Percentiles rank a stretch among this genome's conserved stretches.
Evolutionary conservation across 2,888 invertebrate species (phyloP).

Genomic region (Steromphala cineraria): DNA sequence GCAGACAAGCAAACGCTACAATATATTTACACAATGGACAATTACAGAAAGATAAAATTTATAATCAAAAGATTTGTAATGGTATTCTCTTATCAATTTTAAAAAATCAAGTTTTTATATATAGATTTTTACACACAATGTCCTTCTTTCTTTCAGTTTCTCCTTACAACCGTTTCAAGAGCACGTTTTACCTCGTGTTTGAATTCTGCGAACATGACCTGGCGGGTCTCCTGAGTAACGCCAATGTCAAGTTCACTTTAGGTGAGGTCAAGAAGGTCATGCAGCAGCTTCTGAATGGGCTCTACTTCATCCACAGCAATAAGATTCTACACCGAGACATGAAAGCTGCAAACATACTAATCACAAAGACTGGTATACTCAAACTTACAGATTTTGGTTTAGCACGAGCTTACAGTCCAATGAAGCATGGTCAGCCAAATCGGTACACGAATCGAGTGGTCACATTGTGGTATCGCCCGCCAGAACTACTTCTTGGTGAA

Average conservation of each 20-base stretch:
- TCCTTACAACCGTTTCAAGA: slow-evolving; percentile 85
- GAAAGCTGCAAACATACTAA: slow-evolving; percentile 99
- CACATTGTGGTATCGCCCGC: slow-evolving; percentile 92
- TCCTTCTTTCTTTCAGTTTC: slow-evolving; percentile 77
- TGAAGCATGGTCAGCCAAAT: slow-evolving; percentile 82
- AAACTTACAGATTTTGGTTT: slow-evolving; percentile 98
- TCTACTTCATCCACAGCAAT: slow-evolving; percentile 97
- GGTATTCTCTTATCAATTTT: too few species aligned
- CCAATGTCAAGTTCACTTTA: slow-evolving; percentile 95
- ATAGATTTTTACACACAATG: too few species aligned
- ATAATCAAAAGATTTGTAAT: too few species aligned
- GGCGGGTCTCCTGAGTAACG: slow-evolving; percentile 95
- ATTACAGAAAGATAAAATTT: too few species aligned
- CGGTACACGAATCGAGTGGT: slow-evolving; percentile 98
- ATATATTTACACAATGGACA: too few species aligned
- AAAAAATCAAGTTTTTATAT: too few species aligned
- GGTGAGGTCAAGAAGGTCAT: slow-evolving; percentile 95
- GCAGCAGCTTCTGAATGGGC: slow-evolving; percentile 83
- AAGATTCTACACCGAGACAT: slow-evolving; percentile 84
- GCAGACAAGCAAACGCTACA: too few species aligned
- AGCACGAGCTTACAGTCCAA: slow-evolving; percentile 92
- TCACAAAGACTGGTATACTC: slow-evolving; percentile 90
- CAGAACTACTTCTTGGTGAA: slow-evolving; percentile 77
- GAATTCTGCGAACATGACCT: slow-evolving; percentile 99
- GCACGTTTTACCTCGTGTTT: slow-evolving; percentile 96